phyloP scores from a whole-genome alignment of 2,113 vertebrate genomes.

The Hiodon tergisus region DNA sequence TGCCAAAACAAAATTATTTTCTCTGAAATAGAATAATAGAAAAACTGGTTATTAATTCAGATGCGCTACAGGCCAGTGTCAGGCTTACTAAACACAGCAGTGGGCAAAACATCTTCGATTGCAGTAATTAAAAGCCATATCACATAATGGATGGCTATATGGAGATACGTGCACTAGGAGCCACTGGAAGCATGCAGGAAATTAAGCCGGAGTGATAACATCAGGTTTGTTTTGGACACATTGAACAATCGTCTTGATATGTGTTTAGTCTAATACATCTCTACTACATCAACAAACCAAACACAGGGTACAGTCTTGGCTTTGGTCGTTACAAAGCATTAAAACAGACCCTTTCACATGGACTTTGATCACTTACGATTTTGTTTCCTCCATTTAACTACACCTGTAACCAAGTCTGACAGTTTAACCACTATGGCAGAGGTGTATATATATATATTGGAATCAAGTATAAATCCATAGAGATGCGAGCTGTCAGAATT shows the following conservation, averaged over 20 bases:
- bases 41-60: slow-evolving; percentile 22
- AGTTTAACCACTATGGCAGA: no score
- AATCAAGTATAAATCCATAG: no score
- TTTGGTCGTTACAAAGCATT: no score
- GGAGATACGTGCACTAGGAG: slow-evolving; percentile 5
- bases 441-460: no score
- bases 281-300: neutral
- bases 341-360: no score
- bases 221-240: no score
- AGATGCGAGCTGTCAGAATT: no score
- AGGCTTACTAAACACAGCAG: neutral
- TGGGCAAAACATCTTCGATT: neutral
- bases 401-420: no score
- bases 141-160: slow-evolving; percentile 9
- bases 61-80: slow-evolving; percentile 3
- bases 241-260: neutral
- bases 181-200: slow-evolving; percentile 7
- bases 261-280: neutral
- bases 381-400: no score
- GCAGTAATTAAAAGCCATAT: slow-evolving; percentile 10
- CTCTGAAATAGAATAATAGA: neutral
- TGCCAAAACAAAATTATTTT: neutral
- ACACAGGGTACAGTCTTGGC: no score
- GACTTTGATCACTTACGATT: no score
- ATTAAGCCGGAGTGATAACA: slow-evolving; percentile 14